A percentile compares a stretch with the other conserved stretches of the same genome.
Evolutionary conservation across 2,888 invertebrate genomes (phyloP).

Genomic region (Epiblema foenella): DNA sequence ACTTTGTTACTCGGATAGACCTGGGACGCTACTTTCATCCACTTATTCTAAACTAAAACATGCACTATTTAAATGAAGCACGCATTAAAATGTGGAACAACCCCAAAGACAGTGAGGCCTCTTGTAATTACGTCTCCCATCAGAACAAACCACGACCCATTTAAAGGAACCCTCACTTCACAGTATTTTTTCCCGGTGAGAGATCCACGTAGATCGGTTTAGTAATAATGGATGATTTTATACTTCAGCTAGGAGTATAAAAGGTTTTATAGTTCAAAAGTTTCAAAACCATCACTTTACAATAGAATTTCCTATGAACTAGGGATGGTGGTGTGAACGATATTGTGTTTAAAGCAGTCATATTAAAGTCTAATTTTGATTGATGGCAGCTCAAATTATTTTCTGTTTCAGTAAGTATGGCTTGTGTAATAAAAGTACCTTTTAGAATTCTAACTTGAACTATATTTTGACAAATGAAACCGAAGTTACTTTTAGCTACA

Average conservation of each 20-base stretch:
- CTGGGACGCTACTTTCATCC: not conserved
- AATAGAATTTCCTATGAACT: slow-evolving; percentile 28
- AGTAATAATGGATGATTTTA: slow-evolving; percentile 54
- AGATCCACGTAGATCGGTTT: slow-evolving; percentile 50
- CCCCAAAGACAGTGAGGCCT: slow-evolving; percentile 55
- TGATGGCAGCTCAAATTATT: not conserved
- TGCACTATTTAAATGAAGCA: slow-evolving; percentile 26
- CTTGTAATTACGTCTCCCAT: slow-evolving; percentile 56
- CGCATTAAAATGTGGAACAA: slow-evolving; percentile 63
- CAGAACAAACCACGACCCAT: slow-evolving; percentile 52
- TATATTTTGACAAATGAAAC: not conserved
- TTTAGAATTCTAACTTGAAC: not conserved
- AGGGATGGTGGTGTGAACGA: slow-evolving; percentile 5
- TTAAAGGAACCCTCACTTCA: slow-evolving; percentile 45
- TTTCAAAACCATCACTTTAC: slow-evolving; percentile 56
- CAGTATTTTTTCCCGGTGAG: slow-evolving; percentile 20
- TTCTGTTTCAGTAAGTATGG: not conserved
- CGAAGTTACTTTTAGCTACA: too few relatives aligned
- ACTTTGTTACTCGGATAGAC: not conserved
- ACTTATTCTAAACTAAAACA: slow-evolving; percentile 12
- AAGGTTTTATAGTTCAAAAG: slow-evolving; percentile 64
- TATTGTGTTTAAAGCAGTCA: not conserved
- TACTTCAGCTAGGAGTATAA: slow-evolving; percentile 58
- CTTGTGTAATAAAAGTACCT: not conserved
- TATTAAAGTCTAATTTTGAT: not conserved